phyloP scores from a whole-genome alignment of 2,797 vertebrate species.

The Gymnodraco acuticeps region DNA sequence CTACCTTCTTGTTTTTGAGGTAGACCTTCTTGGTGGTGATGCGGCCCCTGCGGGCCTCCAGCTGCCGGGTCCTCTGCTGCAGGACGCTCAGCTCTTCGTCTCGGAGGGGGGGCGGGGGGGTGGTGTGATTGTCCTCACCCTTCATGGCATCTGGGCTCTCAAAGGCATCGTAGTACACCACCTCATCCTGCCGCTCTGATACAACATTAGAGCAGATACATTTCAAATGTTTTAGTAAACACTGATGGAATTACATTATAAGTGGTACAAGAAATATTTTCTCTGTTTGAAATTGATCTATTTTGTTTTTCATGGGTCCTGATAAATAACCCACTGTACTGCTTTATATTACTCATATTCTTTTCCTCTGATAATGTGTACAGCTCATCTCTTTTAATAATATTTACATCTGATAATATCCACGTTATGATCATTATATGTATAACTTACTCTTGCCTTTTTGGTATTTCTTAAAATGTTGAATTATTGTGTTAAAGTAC shows the following conservation, averaged over 20 bases:
- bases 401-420: too few relatives aligned
- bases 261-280: neutral
- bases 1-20: conserved; percentile 99
- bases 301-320: neutral
- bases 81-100: conserved; percentile 89
- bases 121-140: conserved; percentile 85
- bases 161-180: conserved; percentile 96
- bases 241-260: neutral
- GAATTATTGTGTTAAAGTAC: too few relatives aligned
- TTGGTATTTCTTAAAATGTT: too few relatives aligned
- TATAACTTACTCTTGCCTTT: too few relatives aligned
- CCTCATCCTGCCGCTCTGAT: conserved; percentile 95
- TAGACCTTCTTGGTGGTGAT: conserved; percentile 98
- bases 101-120: conserved; percentile 84
- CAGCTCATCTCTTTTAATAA: too few relatives aligned
- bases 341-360: too few relatives aligned
- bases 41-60: conserved; percentile 94
- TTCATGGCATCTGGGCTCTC: conserved; percentile 98
- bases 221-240: neutral
- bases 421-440: too few relatives aligned
- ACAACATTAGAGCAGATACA: conserved; percentile 14
- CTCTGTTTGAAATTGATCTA: neutral
- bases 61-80: conserved; percentile 93
- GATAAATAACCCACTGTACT: neutral
- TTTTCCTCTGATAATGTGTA: too few relatives aligned